A percentile compares a stretch with the other conserved stretches of the same genome.
phyloP scores from a whole-genome alignment of 37 sponge, comb jelly and placozoan genomes.

The Halichondria panicea region DNA sequence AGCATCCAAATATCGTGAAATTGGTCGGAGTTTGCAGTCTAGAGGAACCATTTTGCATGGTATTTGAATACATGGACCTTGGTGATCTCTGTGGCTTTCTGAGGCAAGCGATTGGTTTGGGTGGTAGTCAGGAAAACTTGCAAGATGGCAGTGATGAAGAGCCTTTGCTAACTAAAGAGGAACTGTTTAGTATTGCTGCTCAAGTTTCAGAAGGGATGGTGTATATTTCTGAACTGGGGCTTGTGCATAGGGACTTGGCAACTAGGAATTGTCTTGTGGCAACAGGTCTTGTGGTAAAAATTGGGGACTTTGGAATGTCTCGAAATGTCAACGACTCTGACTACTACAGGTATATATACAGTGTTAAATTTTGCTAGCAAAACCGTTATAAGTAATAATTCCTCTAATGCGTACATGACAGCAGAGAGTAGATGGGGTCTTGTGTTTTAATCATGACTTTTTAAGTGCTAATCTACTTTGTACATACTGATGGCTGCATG shows the following conservation, averaged over 20 bases:
- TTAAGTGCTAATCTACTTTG: no score
- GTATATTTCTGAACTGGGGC: conserved; percentile 36
- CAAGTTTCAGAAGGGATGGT: conserved; percentile 57
- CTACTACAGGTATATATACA: conserved; percentile 51
- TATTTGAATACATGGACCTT: conserved; percentile 63
- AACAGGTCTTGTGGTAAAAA: conserved; percentile 58
- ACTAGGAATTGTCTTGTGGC: conserved; percentile 58
- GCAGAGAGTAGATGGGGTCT: no score
- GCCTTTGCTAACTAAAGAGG: conserved; percentile 8
- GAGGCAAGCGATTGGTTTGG: conserved; percentile 24
- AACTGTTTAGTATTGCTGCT: conserved; percentile 30
- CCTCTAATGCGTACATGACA: no score
- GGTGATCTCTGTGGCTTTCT: conserved; percentile 60
- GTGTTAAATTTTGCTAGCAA: no score
- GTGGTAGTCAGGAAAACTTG: neutral
- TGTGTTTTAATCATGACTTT: no score
- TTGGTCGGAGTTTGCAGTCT: conserved; percentile 51
- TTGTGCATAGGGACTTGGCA: conserved; percentile 66
- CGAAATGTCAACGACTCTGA: conserved; percentile 30
- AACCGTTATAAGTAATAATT: no score
- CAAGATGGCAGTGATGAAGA: neutral
- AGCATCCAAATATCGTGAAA: conserved; percentile 44
- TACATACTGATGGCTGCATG: no score
- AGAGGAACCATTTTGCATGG: conserved; percentile 55
- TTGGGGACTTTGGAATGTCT: conserved; percentile 68